Evolutionary conservation across 64 coral and sea anemone genomes (phyloP), one percentile per base, ranked within the genome.

Genomic region (Dendronephthya gigantea): DNA sequence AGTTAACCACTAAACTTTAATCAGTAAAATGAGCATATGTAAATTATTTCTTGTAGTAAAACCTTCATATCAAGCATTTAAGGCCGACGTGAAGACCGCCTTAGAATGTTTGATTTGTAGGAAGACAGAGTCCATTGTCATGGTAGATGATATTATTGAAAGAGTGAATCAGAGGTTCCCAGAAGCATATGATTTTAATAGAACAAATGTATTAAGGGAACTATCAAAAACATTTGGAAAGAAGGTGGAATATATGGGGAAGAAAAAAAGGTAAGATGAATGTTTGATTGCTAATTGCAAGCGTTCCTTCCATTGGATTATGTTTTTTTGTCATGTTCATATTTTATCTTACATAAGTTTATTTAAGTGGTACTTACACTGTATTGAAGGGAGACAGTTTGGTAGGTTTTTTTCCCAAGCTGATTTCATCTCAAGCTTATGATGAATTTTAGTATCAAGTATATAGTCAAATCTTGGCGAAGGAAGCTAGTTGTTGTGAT

Each of bases 91-190:
- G 19, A 31, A 22, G 30, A 70, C 66, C 8, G 66, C 66, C 66
- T 70, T 70, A n/a, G 66, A 70, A 70, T 70, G 66, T n/a, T 70
- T 70, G 30, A 70, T 70, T 70, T 70, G 27, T 70, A 31, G 30
- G 23, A n/a, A 70, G 66, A 31, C 19, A 70, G 66, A 70, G 8
- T 70, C 66, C 8, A 70, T 70, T 9, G 30, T 70, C 23, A 70
- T 70, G 23, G 9, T 70, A 70, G 66, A 70, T 70, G 66, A 70
- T 25, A 17, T 70, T 9, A n/a, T 70, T 9, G 23, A 22, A 70
- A 70, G 66, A n/a, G 8, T 70, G 8, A n/a, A 9, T 15, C 19
- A n/a, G 30, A 70, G 9, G 9, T 70, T 15, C 23, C 7, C 9
- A 25, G 23, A 9, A 70, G 9, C 48, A 17, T 70, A n/a, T 70